Evolutionary conservation across 92 coral and sea anemone species (phyloP).

Genomic region (Zoanthus gigantus): DNA sequence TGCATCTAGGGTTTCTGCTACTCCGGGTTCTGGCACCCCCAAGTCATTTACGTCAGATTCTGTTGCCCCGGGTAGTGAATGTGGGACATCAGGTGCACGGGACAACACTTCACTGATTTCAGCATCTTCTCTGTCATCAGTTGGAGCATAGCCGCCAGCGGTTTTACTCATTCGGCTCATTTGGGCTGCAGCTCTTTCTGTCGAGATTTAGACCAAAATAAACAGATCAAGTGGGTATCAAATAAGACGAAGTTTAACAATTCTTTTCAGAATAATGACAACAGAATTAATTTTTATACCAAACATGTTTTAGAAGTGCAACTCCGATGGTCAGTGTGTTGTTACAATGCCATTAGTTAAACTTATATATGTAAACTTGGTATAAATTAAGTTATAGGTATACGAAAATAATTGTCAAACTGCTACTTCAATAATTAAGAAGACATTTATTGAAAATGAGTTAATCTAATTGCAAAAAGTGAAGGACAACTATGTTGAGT

Average conservation of each 20-base stretch:
- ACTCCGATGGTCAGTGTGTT: no score
- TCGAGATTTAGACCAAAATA: not conserved
- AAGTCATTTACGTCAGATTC: not conserved
- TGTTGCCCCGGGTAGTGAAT: slow-evolving; percentile 26
- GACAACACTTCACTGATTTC: slow-evolving; percentile 33
- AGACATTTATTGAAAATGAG: no score
- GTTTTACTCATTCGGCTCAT: slow-evolving; percentile 20
- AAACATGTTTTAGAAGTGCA: no score
- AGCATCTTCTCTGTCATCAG: slow-evolving; percentile 15
- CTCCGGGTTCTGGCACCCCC: not conserved
- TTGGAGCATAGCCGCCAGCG: not conserved
- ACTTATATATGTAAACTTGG: no score
- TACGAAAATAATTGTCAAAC: no score
- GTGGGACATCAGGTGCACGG: slow-evolving; percentile 41
- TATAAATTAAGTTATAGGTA: no score
- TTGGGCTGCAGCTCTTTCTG: slow-evolving; percentile 38
- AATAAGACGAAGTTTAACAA: not conserved
- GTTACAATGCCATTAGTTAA: no score
- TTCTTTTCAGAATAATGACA: no score
- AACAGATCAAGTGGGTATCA: not conserved
- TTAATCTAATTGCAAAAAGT: no score
- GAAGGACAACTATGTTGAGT: no score
- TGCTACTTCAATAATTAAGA: no score
- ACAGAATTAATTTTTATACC: no score
- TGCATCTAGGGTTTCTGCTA: not conserved